Percentiles rank a stretch among this genome's conserved stretches.
phyloP scores from a whole-genome alignment of 2,113 vertebrate species.

The Paralichthys olivaceus region DNA sequence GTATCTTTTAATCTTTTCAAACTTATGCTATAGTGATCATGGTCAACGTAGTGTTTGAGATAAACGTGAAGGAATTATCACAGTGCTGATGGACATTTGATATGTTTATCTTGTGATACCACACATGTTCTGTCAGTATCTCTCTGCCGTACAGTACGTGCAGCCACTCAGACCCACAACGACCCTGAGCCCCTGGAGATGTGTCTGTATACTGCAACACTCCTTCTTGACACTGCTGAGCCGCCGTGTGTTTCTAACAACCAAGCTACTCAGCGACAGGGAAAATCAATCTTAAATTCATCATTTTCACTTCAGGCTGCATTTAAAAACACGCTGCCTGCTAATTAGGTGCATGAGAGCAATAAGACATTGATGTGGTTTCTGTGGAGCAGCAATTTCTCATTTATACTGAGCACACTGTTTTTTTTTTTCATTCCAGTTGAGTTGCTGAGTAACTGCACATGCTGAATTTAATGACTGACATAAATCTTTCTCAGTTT shows the following conservation, averaged over 20 bases:
- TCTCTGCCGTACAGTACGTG: conserved; percentile 5
- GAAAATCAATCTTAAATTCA: conserved; percentile 49
- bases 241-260: background rate
- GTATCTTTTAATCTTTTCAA: background rate
- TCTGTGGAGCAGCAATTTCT: background rate
- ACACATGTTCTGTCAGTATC: conserved; percentile 3
- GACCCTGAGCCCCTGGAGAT: conserved; percentile 19
- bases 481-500: no score
- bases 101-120: background rate
- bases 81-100: background rate
- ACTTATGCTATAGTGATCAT: no score
- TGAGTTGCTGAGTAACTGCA: conserved; percentile 15
- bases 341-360: conserved; percentile 12
- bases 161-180: conserved; percentile 30
- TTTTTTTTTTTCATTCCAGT: conserved; percentile 11
- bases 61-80: background rate
- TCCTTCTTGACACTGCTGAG: conserved; percentile 20
- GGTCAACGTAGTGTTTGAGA: background rate
- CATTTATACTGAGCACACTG: background rate
- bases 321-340: conserved; percentile 8
- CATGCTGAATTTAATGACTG: background rate
- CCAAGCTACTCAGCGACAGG: background rate
- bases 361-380: conserved; percentile 5
- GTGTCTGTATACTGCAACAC: conserved; percentile 23
- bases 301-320: conserved; percentile 19